phyloP scores from a whole-genome alignment of 2,113 vertebrate genomes.

The Grantiella picta region DNA sequence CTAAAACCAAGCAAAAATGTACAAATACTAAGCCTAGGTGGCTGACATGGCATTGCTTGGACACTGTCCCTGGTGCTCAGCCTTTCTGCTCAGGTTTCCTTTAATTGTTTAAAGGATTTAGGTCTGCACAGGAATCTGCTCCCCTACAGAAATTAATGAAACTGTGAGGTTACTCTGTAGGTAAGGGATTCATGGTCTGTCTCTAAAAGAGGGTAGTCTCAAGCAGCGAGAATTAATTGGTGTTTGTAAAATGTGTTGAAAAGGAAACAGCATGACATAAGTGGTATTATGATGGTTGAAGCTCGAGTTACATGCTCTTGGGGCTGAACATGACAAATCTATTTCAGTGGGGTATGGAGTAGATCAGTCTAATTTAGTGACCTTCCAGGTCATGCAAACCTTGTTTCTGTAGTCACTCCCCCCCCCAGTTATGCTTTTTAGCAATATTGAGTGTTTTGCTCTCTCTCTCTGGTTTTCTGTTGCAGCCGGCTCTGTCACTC shows the following conservation, averaged over 20 bases:
- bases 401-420: neutral
- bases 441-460: neutral
- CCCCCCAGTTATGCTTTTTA: neutral
- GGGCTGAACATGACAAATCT: neutral
- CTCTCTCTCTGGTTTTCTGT: neutral
- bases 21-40: neutral
- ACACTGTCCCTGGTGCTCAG: neutral
- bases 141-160: neutral
- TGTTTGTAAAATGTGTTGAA: neutral
- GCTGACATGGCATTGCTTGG: neutral
- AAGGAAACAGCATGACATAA: neutral
- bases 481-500: constrained; percentile 69
- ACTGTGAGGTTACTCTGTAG: neutral
- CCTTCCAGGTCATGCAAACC: neutral
- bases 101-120: neutral
- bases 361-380: neutral
- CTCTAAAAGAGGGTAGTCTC: neutral
- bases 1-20: neutral
- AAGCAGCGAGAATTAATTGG: constrained; percentile 7
- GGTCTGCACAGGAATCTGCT: neutral
- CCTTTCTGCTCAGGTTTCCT: neutral
- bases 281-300: neutral
- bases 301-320: neutral
- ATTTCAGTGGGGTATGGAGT: neutral
- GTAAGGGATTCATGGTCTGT: neutral